phyloP scores from a whole-genome alignment of 2,888 invertebrate species.

The Carabus problematicus region DNA sequence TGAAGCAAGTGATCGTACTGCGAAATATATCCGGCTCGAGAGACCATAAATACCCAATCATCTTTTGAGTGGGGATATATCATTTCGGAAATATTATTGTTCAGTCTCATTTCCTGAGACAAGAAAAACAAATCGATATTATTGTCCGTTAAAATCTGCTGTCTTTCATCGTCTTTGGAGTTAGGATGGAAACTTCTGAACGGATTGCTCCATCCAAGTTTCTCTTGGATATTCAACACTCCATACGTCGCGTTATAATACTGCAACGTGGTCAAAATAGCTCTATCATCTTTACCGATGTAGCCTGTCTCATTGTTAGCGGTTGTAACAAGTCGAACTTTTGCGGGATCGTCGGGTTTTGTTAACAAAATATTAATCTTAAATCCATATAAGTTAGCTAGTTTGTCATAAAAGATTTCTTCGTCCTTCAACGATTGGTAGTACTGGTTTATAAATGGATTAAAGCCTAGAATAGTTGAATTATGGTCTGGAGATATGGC shows the following conservation, averaged over 20 bases:
- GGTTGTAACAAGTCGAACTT: conserved; percentile 9
- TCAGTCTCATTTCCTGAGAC: conserved; percentile 29
- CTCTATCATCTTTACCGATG: conserved; percentile 27
- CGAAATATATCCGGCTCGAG: conserved; percentile 14
- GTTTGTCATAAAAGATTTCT: conserved; percentile 33
- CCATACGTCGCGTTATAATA: conserved; percentile 20
- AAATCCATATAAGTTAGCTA: conserved; percentile 28
- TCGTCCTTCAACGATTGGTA: conserved; percentile 8
- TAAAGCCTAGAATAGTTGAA: conserved; percentile 9
- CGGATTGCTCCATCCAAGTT: conserved; percentile 29
- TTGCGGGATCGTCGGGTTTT: conserved; percentile 26
- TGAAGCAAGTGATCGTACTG: conserved; percentile 16
- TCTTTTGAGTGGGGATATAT: conserved; percentile 32
- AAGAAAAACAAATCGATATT: conserved; percentile 28
- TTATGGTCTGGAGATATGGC: conserved; percentile 12
- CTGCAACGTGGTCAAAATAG: conserved; percentile 20
- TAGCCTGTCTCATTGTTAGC: conserved; percentile 12
- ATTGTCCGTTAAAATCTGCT: conserved; percentile 16
- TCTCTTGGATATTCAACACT: conserved; percentile 24
- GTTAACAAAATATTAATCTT: conserved; percentile 26
- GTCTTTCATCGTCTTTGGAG: conserved; percentile 12
- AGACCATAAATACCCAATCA: conserved; percentile 19
- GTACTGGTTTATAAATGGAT: conserved; percentile 27
- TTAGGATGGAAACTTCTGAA: conserved; percentile 19
- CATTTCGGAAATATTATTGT: conserved; percentile 29